A percentile compares a stretch with the other conserved stretches of the same genome.
These are phyloP conservation scores for Torymus aiolomorphi DNA, from an alignment of 2,888 invertebrate genomes.

Conservation along the genomic window DNA sequence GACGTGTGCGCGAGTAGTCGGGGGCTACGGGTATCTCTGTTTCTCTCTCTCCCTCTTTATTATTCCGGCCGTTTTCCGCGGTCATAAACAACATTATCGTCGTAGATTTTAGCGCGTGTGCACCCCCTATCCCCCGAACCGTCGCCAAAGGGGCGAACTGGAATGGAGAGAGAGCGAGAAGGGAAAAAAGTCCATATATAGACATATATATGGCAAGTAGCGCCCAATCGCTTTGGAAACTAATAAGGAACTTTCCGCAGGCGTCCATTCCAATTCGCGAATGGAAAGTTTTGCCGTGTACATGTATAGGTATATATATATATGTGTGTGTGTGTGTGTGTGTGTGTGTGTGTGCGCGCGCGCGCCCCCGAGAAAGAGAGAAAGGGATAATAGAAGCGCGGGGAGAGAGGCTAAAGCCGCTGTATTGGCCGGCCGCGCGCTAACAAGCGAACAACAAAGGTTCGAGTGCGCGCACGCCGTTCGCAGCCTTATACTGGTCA, in stretches of 20 bases:
- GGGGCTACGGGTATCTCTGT: neutral
- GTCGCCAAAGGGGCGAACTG: conserved; percentile 1
- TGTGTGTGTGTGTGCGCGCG: neutral
- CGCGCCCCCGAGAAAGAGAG: neutral
- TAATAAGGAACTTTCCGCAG: conserved; percentile 62
- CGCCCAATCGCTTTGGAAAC: conserved; percentile 60
- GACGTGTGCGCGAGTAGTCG: no score
- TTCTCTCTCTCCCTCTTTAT: conserved; percentile 30
- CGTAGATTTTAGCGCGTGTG: conserved; percentile 42
- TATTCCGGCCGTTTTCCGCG: conserved; percentile 48
- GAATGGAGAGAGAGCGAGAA: conserved; percentile 35
- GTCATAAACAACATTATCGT: conserved; percentile 56
- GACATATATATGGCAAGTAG: neutral
- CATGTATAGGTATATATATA: neutral
- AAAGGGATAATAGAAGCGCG: no score
- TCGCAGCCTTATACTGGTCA: conserved; percentile 22
- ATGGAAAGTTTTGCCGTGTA: conserved; percentile 55
- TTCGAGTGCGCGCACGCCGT: conserved; percentile 2
- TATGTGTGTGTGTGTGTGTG: conserved; percentile 12
- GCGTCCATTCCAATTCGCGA: conserved; percentile 60
- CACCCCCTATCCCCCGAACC: neutral
- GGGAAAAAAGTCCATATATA: neutral
- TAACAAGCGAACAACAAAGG: conserved; percentile 56
- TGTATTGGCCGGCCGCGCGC: conserved; percentile 17
- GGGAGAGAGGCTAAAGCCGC: neutral